phyloP scores from a whole-genome alignment of 2,888 invertebrate species.

The Ypsolopha scabrella region DNA sequence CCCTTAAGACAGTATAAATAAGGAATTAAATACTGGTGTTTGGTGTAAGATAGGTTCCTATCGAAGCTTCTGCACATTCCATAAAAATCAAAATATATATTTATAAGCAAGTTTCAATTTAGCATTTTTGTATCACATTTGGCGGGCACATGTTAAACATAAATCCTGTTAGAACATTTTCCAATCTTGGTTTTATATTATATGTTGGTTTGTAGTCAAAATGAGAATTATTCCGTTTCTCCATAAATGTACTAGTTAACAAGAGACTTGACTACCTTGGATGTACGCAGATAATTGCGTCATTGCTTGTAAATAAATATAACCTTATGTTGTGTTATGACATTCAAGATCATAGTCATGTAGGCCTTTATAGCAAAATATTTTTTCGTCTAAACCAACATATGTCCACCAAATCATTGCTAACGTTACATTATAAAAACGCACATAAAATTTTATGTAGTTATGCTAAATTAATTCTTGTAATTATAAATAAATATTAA shows the following conservation, averaged over 20 bases:
- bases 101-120: constrained; percentile 57
- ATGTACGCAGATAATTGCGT: too few species aligned
- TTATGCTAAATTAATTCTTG: constrained; percentile 62
- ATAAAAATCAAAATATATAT: constrained; percentile 47
- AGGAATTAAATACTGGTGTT: constrained; percentile 46
- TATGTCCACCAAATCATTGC: too few species aligned
- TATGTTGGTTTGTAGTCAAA: background rate
- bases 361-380: too few species aligned
- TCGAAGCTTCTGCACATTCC: constrained; percentile 61
- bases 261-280: too few species aligned
- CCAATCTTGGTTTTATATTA: background rate
- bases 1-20: background rate
- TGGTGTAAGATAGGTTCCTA: constrained; percentile 66
- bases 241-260: background rate
- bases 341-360: too few species aligned
- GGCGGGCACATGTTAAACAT: background rate
- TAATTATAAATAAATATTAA: constrained; percentile 58
- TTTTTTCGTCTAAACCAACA: too few species aligned
- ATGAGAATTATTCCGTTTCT: background rate
- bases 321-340: too few species aligned
- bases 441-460: background rate
- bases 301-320: too few species aligned
- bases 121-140: constrained; percentile 1
- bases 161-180: background rate
- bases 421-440: too few species aligned